Evolutionary conservation across 2,888 invertebrate species (phyloP).

Genomic region (Aphodius granarius): DNA sequence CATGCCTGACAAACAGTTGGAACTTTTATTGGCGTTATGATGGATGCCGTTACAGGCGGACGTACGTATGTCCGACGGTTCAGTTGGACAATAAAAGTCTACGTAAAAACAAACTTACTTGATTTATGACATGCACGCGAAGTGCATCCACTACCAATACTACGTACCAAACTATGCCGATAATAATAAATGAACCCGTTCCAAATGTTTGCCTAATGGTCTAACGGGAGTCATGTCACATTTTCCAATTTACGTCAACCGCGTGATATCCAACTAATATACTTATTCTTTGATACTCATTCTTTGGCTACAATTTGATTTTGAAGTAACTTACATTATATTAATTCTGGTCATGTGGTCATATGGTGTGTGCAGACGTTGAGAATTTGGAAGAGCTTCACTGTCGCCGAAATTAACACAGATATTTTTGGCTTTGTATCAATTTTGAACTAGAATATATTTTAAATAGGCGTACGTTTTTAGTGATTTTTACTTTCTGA

Average conservation of each 20-base stretch:
- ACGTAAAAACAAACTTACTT: not conserved
- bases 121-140: not conserved
- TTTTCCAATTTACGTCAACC: not conserved
- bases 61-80: not conserved
- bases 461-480: too few relatives aligned
- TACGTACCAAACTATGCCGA: not conserved
- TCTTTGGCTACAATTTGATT: not conserved
- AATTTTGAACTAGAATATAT: too few relatives aligned
- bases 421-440: too few relatives aligned
- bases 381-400: too few relatives aligned
- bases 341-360: too few relatives aligned
- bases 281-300: too few relatives aligned
- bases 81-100: not conserved
- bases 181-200: not conserved
- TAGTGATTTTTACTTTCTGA: too few relatives aligned
- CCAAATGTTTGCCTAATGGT: not conserved
- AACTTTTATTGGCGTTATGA: slow-evolving; percentile 11
- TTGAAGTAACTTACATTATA: not conserved
- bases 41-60: slow-evolving; percentile 3
- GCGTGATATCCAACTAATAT: not conserved
- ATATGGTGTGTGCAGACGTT: too few relatives aligned
- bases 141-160: not conserved
- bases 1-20: slow-evolving; percentile 12
- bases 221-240: not conserved
- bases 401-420: too few relatives aligned